Conservation (phyloP, 1,140 invertebrate species). For the Melanaphis sacchari region DNA sequence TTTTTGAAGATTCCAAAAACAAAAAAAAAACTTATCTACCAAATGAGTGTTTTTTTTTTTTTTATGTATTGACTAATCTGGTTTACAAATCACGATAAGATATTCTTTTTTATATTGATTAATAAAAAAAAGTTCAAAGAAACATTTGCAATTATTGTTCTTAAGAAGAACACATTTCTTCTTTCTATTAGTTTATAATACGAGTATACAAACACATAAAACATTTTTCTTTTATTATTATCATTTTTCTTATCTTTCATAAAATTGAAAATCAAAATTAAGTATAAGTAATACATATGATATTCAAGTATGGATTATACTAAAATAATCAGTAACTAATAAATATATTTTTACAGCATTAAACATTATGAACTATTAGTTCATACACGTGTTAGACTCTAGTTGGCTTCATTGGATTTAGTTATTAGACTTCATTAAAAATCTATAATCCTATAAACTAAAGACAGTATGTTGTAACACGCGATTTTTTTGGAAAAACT, state of each 20-base stretch:
- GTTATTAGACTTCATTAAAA: slow-evolving; percentile 44
- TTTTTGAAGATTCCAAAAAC: background rate
- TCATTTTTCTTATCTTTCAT: no score
- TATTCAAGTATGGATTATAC: background rate
- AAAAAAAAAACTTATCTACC: background rate
- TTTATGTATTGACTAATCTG: background rate
- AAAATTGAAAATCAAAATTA: no score
- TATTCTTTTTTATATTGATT: slow-evolving; percentile 1
- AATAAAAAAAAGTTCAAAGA: background rate
- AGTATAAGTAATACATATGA: no score
- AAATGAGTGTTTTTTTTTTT: background rate
- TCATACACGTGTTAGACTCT: background rate
- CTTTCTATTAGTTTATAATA: background rate
- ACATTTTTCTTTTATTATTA: no score
- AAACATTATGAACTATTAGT: background rate
- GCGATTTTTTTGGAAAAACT: background rate
- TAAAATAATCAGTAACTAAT: background rate
- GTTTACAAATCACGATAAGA: background rate
- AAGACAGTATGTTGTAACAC: background rate
- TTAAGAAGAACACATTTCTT: background rate
- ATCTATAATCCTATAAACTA: slow-evolving; percentile 16
- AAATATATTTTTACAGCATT: background rate
- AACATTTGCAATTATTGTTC: background rate
- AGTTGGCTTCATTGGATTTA: slow-evolving; percentile 23
- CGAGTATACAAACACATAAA: background rate